phyloP scores from a whole-genome alignment of 2,113 vertebrate genomes.

The Cyrtonyx montezumae region DNA sequence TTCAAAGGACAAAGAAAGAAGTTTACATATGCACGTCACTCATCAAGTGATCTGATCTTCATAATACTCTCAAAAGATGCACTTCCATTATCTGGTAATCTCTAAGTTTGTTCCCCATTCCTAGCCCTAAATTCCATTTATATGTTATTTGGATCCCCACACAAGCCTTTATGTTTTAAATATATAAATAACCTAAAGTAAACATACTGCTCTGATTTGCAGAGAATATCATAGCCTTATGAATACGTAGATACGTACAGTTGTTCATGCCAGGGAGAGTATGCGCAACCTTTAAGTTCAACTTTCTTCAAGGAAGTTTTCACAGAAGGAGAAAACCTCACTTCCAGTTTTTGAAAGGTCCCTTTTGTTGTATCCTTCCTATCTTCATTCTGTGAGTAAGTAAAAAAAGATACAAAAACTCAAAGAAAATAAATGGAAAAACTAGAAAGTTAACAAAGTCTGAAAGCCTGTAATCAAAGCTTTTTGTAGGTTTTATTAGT shows the following conservation, averaged over 20 bases:
- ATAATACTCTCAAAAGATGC: neutral
- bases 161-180: neutral
- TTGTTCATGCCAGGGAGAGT: neutral
- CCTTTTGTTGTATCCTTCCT: neutral
- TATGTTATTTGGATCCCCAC: neutral
- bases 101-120: neutral
- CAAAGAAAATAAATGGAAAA: accelerated
- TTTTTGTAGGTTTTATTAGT: neutral
- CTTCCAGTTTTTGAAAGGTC: neutral
- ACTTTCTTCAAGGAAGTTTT: neutral
- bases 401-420: neutral
- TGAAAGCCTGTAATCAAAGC: neutral
- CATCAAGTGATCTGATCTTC: neutral
- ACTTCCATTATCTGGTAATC: neutral
- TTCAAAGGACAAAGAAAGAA: neutral
- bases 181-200: neutral
- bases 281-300: neutral
- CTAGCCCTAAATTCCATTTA: neutral
- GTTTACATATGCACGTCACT: accelerated
- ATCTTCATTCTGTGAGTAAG: neutral
- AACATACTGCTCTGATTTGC: neutral
- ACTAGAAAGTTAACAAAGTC: neutral
- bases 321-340: neutral
- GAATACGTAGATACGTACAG: neutral
- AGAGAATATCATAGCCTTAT: neutral